A percentile compares a stretch with the other conserved stretches of the same genome.
Conservation (phyloP, 2,797 vertebrate genomes). For the Lateolabrax maculatus region DNA sequence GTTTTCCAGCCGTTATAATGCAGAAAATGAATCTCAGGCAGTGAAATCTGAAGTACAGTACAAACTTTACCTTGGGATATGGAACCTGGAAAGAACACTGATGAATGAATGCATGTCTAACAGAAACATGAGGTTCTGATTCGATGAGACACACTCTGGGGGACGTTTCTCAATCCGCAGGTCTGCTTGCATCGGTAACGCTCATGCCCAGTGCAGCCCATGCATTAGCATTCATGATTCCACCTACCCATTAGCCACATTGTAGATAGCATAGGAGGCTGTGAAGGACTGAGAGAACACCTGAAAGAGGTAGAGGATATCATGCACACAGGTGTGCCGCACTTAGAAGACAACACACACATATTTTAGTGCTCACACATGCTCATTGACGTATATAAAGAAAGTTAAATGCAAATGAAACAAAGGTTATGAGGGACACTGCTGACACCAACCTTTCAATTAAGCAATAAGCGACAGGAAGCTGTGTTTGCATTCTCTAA, state of each 20-base stretch:
- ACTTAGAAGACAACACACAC: conserved; percentile 66
- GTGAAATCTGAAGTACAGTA: conserved; percentile 58
- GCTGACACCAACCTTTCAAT: neutral
- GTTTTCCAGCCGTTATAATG: conserved; percentile 53
- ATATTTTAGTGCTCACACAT: conserved; percentile 63
- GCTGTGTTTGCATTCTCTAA: conserved; percentile 26
- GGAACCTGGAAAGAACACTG: conserved; percentile 60
- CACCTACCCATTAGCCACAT: conserved; percentile 89
- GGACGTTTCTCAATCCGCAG: conserved; percentile 44
- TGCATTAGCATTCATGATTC: conserved; percentile 83
- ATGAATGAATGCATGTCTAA: conserved; percentile 77
- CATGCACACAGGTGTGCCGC: conserved; percentile 74
- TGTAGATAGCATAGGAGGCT: conserved; percentile 89
- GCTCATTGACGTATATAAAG: conserved; percentile 44
- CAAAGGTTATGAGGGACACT: conserved; percentile 18
- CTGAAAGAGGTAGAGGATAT: conserved; percentile 87
- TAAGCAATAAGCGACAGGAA: conserved; percentile 28
- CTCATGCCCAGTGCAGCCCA: conserved; percentile 86
- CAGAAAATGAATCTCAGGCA: conserved; percentile 74
- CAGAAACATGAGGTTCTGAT: conserved; percentile 67
- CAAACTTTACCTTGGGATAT: conserved; percentile 54
- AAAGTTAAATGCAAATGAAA: conserved; percentile 41
- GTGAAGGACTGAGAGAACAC: conserved; percentile 91
- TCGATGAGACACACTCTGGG: conserved; percentile 69
- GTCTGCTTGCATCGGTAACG: conserved; percentile 75